A percentile compares a stretch with the other conserved stretches of the same genome.
Conservation (phyloP, 2,113 vertebrate species). For the Oncorhynchus clarkii region DNA sequence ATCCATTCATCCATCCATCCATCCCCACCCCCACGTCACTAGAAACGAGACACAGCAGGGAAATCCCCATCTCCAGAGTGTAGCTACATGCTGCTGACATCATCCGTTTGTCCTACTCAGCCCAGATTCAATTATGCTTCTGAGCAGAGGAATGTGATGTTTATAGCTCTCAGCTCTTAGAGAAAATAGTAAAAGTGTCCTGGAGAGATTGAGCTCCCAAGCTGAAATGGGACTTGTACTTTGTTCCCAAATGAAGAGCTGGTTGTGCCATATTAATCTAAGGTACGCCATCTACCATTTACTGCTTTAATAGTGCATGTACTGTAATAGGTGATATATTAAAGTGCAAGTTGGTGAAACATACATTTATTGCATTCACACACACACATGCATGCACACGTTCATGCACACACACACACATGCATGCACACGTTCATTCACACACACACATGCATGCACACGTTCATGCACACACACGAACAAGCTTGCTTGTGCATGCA, state of each 20-base stretch:
- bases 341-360: not conserved
- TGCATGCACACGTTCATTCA: not conserved
- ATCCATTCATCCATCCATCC: not conserved
- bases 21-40: not conserved
- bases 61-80: not conserved
- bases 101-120: slow-evolving; percentile 5
- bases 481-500: not conserved
- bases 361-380: not conserved
- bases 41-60: not conserved
- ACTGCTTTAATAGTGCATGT: not conserved
- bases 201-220: not conserved
- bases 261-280: not conserved
- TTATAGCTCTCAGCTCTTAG: not conserved
- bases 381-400: not conserved
- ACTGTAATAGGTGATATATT: not conserved
- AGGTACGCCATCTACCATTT: not conserved
- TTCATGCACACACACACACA: not conserved
- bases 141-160: slow-evolving; percentile 4
- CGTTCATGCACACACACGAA: not conserved
- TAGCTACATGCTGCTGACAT: not conserved
- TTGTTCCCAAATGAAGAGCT: not conserved
- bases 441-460: not conserved
- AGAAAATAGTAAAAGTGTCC: not conserved
- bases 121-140: not conserved
- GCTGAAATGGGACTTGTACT: not conserved